Evolutionary conservation across 2,888 invertebrate genomes (phyloP).

Genomic region (Dynastes tityus): DNA sequence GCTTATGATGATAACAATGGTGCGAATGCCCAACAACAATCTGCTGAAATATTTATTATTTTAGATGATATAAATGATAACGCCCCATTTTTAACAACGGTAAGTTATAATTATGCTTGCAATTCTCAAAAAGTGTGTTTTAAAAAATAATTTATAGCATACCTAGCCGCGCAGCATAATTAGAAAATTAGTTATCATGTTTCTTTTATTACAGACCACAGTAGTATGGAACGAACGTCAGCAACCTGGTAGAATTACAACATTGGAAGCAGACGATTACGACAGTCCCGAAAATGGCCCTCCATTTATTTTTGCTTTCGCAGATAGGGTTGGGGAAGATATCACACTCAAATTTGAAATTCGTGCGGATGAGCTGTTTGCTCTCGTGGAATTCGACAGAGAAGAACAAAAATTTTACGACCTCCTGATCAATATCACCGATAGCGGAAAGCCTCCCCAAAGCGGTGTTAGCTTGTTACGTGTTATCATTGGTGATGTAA

Average conservation of each 20-base stretch:
- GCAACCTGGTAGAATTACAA: slow-evolving; percentile 75
- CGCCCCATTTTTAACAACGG: slow-evolving; percentile 88
- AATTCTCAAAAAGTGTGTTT: too few species aligned
- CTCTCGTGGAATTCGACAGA: slow-evolving; percentile 86
- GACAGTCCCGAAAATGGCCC: slow-evolving; percentile 89
- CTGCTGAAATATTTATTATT: slow-evolving; percentile 79
- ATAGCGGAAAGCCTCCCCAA: slow-evolving; percentile 82
- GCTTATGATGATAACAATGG: slow-evolving; percentile 85
- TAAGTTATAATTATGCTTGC: slow-evolving; percentile 64
- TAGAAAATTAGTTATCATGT: neutral
- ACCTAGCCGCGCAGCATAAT: neutral
- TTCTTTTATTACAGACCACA: slow-evolving; percentile 72
- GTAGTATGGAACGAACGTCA: slow-evolving; percentile 90
- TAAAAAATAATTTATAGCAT: neutral
- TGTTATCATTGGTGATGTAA: slow-evolving; percentile 94
- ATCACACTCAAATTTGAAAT: slow-evolving; percentile 83
- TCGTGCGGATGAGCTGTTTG: slow-evolving; percentile 78
- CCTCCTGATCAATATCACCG: slow-evolving; percentile 91
- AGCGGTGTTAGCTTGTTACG: slow-evolving; percentile 89
- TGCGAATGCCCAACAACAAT: slow-evolving; percentile 77
- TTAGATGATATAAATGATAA: slow-evolving; percentile 94
- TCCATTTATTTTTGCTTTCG: slow-evolving; percentile 85
- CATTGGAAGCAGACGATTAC: slow-evolving; percentile 84
- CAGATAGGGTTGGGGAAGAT: slow-evolving; percentile 78
- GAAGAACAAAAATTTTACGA: slow-evolving; percentile 90